These are phyloP conservation scores for Onthophagus sagittarius DNA, from an alignment of 2,888 invertebrate species.

Conservation along the genomic window DNA sequence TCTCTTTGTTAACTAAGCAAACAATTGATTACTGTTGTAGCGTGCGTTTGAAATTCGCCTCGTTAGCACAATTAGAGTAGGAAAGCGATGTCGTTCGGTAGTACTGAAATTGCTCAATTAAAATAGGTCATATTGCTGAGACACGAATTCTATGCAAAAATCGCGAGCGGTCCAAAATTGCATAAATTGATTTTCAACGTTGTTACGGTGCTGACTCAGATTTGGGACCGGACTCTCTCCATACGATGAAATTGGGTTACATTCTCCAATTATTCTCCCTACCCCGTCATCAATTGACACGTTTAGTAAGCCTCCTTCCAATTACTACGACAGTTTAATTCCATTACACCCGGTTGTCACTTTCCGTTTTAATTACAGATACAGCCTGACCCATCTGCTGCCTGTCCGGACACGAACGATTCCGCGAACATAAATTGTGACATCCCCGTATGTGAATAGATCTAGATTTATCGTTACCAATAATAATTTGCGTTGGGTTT, in stretches of 20 bases:
- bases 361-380: conserved; percentile 21
- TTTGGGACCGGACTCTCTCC: background rate
- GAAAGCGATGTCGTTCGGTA: background rate
- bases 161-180: background rate
- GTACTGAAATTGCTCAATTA: background rate
- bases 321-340: conserved; percentile 21
- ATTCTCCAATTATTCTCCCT: conserved; percentile 26
- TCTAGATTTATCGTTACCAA: background rate
- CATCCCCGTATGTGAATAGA: background rate
- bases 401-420: background rate
- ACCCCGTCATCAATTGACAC: conserved; percentile 26
- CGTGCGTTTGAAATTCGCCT: background rate
- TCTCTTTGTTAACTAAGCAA: background rate
- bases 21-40: background rate
- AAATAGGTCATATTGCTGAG: background rate
- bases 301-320: conserved; percentile 24
- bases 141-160: background rate
- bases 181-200: background rate
- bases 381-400: conserved; percentile 1
- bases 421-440: background rate
- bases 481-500: background rate
- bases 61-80: background rate
- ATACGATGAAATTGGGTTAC: conserved; percentile 26
- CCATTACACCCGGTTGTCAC: conserved; percentile 21
- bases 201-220: background rate